Percentiles rank a stretch among this genome's conserved stretches.
phyloP scores from a whole-genome alignment of 2,113 vertebrate species.

The Capreolus pygargus region DNA sequence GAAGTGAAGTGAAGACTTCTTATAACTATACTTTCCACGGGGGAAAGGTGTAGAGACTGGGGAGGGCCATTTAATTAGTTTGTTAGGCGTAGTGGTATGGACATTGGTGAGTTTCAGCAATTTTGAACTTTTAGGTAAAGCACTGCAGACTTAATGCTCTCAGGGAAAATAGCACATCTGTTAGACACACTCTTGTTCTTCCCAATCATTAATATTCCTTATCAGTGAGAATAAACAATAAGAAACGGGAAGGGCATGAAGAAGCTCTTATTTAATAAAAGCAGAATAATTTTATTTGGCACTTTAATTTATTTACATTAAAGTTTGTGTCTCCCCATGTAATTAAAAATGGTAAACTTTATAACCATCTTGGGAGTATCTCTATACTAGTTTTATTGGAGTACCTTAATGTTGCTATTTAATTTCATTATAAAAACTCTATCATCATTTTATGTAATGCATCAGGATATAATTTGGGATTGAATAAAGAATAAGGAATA shows the following conservation, averaged over 20 bases:
- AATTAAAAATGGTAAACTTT: background rate
- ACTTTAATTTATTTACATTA: background rate
- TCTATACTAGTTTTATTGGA: background rate
- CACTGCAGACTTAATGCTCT: background rate
- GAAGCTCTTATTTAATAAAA: background rate
- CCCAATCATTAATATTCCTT: background rate
- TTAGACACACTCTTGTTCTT: background rate
- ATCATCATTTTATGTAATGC: background rate
- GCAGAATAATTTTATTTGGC: background rate
- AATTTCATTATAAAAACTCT: background rate
- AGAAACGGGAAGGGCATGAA: background rate
- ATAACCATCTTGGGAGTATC: background rate
- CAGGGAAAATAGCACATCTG: rapidly evolving
- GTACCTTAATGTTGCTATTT: background rate
- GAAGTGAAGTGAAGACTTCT: background rate
- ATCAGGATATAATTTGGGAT: background rate
- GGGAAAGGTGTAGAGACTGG: background rate
- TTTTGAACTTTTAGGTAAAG: background rate
- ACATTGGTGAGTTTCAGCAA: background rate
- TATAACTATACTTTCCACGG: background rate
- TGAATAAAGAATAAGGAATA: background rate
- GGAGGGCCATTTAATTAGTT: no score
- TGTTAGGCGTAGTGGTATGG: background rate
- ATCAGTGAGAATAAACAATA: background rate
- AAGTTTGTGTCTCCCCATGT: background rate